A percentile compares a stretch with the other conserved stretches of the same genome.
Conservation (phyloP, 2,888 invertebrate genomes). For the Drosophila neonasuta region DNA sequence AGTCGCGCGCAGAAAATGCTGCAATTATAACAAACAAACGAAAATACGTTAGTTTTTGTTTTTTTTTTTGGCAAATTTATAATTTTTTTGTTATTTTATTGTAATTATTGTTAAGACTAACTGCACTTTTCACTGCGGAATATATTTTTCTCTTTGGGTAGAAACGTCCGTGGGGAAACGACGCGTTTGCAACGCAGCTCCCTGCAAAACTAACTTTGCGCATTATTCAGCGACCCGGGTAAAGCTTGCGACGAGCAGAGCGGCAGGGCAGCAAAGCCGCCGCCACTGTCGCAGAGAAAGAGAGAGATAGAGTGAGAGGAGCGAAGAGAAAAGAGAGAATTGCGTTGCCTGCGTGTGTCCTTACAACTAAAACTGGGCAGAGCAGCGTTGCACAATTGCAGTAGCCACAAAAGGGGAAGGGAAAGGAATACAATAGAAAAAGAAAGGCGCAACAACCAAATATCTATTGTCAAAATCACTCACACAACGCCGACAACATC, state of each 20-base stretch:
- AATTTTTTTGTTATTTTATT: neutral
- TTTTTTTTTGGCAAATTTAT: neutral
- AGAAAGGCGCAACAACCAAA: conserved; percentile 21
- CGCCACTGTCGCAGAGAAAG: conserved; percentile 19
- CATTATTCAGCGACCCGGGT: conserved; percentile 76
- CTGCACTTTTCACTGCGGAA: conserved; percentile 26
- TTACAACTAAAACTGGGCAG: conserved; percentile 2
- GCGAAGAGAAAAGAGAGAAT: neutral
- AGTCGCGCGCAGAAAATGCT: conserved; percentile 64
- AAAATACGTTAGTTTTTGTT: neutral
- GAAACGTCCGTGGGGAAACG: conserved; percentile 35
- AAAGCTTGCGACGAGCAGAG: conserved; percentile 52
- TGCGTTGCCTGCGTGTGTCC: conserved; percentile 14
- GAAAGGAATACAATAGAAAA: conserved; percentile 2
- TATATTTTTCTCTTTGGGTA: neutral
- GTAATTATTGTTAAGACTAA: conserved; percentile 1
- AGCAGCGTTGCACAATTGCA: conserved; percentile 26
- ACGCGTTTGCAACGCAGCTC: conserved; percentile 70
- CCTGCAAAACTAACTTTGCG: conserved; percentile 78
- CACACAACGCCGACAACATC: conserved; percentile 6
- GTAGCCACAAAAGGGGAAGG: conserved; percentile 12
- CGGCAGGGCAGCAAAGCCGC: conserved; percentile 16
- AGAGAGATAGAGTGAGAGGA: conserved; percentile 17
- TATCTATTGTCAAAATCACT: conserved; percentile 31
- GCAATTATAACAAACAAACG: conserved; percentile 42